Evolutionary conservation across 2,113 vertebrate species (phyloP).

Genomic region (Carollia perspicillata): DNA sequence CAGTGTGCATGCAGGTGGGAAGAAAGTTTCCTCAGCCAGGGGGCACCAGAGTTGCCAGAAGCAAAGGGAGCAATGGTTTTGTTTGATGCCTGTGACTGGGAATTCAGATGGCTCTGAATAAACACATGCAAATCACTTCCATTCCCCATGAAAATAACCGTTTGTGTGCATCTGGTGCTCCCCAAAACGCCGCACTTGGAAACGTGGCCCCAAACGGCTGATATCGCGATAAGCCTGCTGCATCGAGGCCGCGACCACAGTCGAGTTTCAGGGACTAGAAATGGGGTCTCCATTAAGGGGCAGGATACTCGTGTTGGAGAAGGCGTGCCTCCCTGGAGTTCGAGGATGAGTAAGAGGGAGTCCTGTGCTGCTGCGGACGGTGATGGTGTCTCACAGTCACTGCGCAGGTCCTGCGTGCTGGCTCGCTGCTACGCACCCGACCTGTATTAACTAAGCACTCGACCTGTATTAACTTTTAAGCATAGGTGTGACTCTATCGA

Average conservation of each 20-base stretch:
- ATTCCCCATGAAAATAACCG: conserved; percentile 46
- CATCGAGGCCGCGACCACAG: neutral
- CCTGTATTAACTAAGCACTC: neutral
- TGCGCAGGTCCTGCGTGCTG: neutral
- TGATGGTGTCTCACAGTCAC: fast-evolving
- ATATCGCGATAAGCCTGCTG: neutral
- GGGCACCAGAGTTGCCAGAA: neutral
- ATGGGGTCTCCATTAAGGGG: no score
- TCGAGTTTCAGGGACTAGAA: no score
- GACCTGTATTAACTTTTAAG: neutral
- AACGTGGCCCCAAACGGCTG: conserved; percentile 32
- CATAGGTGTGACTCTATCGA: neutral
- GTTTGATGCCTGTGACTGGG: neutral
- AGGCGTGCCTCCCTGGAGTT: no score
- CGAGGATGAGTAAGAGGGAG: no score
- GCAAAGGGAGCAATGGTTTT: conserved; percentile 45
- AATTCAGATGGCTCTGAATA: conserved; percentile 32
- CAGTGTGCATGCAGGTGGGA: neutral
- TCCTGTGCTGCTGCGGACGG: no score
- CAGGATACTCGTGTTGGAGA: no score
- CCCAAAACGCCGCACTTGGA: neutral
- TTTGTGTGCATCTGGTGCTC: conserved; percentile 26
- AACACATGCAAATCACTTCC: conserved; percentile 34
- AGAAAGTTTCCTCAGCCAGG: neutral
- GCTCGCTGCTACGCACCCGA: neutral